phyloP scores from a whole-genome alignment of 2,888 invertebrate species.

The Drosophila recens region DNA sequence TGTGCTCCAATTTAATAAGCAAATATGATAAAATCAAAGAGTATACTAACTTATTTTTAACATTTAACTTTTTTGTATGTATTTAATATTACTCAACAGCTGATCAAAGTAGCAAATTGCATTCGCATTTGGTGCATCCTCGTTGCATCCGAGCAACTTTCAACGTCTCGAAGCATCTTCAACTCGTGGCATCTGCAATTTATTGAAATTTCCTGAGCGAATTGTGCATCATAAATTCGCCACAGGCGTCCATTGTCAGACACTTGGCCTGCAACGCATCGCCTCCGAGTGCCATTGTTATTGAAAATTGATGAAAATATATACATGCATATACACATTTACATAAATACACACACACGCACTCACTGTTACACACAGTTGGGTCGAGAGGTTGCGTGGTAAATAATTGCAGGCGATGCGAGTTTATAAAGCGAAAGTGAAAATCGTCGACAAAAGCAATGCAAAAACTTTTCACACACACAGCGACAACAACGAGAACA shows the following conservation, averaged over 20 bases:
- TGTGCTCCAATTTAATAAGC: too few species aligned
- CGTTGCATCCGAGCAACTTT: not conserved
- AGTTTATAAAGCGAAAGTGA: conserved; percentile 61
- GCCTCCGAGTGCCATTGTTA: conserved; percentile 54
- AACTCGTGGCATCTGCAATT: conserved; percentile 43
- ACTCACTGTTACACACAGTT: conserved; percentile 7
- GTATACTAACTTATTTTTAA: too few species aligned
- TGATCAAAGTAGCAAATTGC: not conserved
- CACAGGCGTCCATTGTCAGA: conserved; percentile 44
- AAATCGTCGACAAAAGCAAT: conserved; percentile 50
- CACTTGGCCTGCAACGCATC: not conserved
- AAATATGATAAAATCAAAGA: not conserved
- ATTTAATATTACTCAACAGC: not conserved
- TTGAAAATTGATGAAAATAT: conserved; percentile 63
- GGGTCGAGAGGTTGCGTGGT: conserved; percentile 32
- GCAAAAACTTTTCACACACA: conserved; percentile 30
- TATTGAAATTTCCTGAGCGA: conserved; percentile 56
- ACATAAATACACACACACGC: conserved; percentile 6
- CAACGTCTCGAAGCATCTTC: conserved; percentile 11
- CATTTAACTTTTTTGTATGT: not conserved
- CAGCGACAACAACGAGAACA: conserved; percentile 14
- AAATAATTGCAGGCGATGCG: conserved; percentile 51
- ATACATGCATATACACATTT: not conserved
- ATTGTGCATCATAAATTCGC: conserved; percentile 56
- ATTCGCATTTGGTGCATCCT: not conserved